Percentiles rank a stretch among this genome's conserved stretches.
Conservation (phyloP, 2,888 invertebrate species). For the Scaptomyza flava region DNA sequence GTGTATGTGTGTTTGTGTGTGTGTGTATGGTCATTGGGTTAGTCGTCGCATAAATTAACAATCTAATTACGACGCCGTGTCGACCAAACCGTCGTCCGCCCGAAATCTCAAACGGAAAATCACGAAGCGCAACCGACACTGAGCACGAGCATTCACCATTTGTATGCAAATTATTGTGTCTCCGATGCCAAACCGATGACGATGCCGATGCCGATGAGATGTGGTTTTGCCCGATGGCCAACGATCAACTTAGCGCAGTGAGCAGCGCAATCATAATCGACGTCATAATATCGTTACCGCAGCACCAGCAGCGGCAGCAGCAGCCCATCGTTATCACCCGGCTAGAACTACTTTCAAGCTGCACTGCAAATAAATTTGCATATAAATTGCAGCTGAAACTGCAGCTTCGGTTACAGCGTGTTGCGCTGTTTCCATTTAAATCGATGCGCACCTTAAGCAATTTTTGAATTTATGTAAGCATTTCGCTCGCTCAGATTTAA, state of each 20-base stretch:
- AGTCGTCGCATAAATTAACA: constrained; percentile 74
- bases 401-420: constrained; percentile 2
- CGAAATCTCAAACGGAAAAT: constrained; percentile 66
- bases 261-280: constrained; percentile 71
- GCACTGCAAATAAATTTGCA: constrained; percentile 72
- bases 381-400: constrained; percentile 68
- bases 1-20: not conserved
- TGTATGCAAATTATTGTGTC: constrained; percentile 74
- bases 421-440: constrained; percentile 68
- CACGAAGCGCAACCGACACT: constrained; percentile 77
- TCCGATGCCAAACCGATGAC: constrained; percentile 13
- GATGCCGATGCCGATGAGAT: constrained; percentile 13
- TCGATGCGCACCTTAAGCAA: constrained; percentile 81
- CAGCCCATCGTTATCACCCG: constrained; percentile 70
- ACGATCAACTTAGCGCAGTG: constrained; percentile 39
- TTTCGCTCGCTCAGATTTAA: constrained; percentile 78
- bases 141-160: constrained; percentile 78
- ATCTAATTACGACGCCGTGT: constrained; percentile 66
- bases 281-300: constrained; percentile 71
- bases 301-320: constrained; percentile 12
- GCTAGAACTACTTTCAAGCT: constrained; percentile 28
- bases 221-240: constrained; percentile 9
- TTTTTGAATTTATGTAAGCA: constrained; percentile 80
- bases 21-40: constrained; percentile 5
- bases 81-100: constrained; percentile 3